Conservation (phyloP, 1,140 invertebrate genomes). For the Scaptomyza montana region DNA sequence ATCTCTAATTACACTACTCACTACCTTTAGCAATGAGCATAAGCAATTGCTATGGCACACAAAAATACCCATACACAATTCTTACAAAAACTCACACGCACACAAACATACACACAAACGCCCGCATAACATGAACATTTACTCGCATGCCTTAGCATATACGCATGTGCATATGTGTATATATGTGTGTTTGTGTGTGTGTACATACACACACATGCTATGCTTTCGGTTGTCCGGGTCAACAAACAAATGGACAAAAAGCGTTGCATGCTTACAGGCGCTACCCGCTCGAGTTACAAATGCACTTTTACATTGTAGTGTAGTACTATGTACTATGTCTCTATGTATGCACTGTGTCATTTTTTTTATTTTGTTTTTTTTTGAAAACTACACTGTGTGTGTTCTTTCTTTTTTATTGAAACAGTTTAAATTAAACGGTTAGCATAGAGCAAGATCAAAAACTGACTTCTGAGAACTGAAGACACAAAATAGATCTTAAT, state of each 20-base stretch:
- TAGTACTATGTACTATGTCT: not conserved
- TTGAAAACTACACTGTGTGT: not conserved
- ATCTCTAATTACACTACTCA: constrained; percentile 27
- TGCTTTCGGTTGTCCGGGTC: constrained; percentile 43
- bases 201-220: constrained; percentile 33
- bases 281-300: constrained; percentile 23
- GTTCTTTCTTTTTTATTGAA: not conserved
- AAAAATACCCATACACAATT: not conserved
- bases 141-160: not conserved
- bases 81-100: not conserved
- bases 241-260: constrained; percentile 58
- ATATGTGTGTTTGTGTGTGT: not conserved
- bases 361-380: not conserved
- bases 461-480: no score
- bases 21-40: not conserved
- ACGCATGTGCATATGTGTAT: not conserved
- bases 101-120: not conserved
- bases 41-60: constrained; percentile 1
- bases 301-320: constrained; percentile 1
- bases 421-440: not conserved
- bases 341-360: constrained; percentile 4
- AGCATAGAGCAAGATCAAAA: not conserved
- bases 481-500: no score
- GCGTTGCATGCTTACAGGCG: constrained; percentile 54
- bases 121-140: not conserved